Percentiles rank a stretch among this genome's conserved stretches.
These are phyloP conservation scores for Cartodere bifasciata DNA, from an alignment of 2,888 invertebrate genomes.

Conservation along the genomic window DNA sequence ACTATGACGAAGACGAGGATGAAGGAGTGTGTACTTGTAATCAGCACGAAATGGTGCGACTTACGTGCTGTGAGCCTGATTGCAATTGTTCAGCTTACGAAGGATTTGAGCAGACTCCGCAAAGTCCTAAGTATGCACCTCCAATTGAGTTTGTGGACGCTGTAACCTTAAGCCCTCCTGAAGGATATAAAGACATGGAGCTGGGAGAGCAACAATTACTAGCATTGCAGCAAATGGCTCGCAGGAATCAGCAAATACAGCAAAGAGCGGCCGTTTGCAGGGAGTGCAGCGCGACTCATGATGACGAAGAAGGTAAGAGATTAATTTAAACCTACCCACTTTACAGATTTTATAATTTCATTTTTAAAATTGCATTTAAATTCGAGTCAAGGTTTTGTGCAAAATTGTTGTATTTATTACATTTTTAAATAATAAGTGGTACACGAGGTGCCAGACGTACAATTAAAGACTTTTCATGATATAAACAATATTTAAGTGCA, in stretches of 20 bases:
- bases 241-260: slow-evolving; percentile 22
- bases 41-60: slow-evolving; percentile 51
- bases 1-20: slow-evolving; percentile 68
- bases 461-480: no score
- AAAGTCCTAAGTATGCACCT: slow-evolving; percentile 51
- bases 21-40: slow-evolving; percentile 59
- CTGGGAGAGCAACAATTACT: slow-evolving; percentile 44
- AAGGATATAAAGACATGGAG: slow-evolving; percentile 82
- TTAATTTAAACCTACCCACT: no score
- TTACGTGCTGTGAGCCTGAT: slow-evolving; percentile 54
- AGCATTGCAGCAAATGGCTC: slow-evolving; percentile 42
- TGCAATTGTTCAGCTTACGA: slow-evolving; percentile 38
- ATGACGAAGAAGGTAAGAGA: slow-evolving; percentile 30
- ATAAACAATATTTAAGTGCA: no score
- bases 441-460: no score
- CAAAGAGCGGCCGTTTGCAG: slow-evolving; percentile 30
- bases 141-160: slow-evolving; percentile 64
- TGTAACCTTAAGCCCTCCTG: slow-evolving; percentile 80
- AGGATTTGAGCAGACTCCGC: slow-evolving; percentile 28
- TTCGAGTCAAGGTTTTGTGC: no score
- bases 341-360: no score
- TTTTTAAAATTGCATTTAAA: no score
- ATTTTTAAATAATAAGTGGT: no score
- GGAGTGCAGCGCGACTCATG: slow-evolving; percentile 33
- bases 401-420: no score